Evolutionary conservation across 2,113 vertebrate species (phyloP), one percentile per base, ranked within the genome.

Genomic region (Opisthocomus hoazin): DNA sequence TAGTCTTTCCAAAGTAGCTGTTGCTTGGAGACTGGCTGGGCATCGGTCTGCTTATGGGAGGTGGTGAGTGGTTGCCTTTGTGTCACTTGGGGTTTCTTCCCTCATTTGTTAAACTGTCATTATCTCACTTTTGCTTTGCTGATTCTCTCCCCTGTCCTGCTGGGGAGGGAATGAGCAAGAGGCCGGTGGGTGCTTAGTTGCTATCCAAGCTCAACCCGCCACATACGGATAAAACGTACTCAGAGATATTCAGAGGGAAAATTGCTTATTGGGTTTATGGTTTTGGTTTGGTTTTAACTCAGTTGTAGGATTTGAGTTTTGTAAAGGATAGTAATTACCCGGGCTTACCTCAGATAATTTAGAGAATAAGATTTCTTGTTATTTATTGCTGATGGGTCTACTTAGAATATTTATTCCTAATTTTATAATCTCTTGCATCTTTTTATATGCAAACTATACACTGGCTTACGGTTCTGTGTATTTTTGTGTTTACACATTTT

Each of bases 141-240:
- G 0, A 0, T 73, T 84, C 34, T 76, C 19, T 83, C 45, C 34
- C 34, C 27, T 79, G 1, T 75, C 51, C 18, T 73, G 46, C 39
- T 79, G 57, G 4, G 13, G 30, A 10, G 23, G 34, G 15, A 48
- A 30, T 3, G 11, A 87, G 13, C 0, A 0, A 83, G 51, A 71
- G 39, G 57, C 32, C 79, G 16, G 5, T 46, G 34, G 2, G 15
- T 91, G 9, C 39, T 77, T 74, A 61, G 45, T 45, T 75, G 69
- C 60, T 90, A 10, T 51, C 48, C 7, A 21, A 18, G 23, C 12
- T 68, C 23, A 73, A 37, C 18, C 32, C 19, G n/a, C 12, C 6
- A 37, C 3, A 58, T 48, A 13, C 3, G 34, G 15, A 27, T 84
- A 58, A 87, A 90, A 61, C n/a, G 8, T 20, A n/a, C 50, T 77